Evolutionary conservation across 2,797 vertebrate genomes (phyloP).

Genomic region (Smutsia temminckii): DNA sequence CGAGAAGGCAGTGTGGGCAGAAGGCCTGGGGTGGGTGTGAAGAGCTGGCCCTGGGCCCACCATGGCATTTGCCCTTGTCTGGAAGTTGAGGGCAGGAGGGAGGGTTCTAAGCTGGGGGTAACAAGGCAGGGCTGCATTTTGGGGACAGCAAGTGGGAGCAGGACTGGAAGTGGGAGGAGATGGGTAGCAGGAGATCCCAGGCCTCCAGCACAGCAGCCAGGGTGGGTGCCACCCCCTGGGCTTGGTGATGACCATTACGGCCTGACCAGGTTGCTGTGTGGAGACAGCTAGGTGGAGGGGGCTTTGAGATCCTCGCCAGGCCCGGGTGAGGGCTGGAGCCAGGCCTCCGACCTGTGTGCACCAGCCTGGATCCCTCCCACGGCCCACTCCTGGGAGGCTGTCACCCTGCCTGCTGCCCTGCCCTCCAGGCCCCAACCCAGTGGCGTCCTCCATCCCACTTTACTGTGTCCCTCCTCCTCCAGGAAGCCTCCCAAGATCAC

Average conservation of each 20-base stretch:
- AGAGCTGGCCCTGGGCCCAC: neutral
- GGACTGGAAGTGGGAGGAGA: neutral
- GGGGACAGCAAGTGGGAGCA: neutral
- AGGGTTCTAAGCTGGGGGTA: neutral
- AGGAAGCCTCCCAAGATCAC: neutral
- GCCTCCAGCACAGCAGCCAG: accelerated
- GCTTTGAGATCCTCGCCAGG: too few species aligned
- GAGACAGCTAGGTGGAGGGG: neutral
- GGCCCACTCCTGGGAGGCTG: neutral
- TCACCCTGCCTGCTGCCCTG: neutral
- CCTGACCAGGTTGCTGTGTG: neutral
- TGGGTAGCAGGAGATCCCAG: too few species aligned
- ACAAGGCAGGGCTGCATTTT: neutral
- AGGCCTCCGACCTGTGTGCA: neutral
- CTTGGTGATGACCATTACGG: neutral
- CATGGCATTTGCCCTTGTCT: too few species aligned
- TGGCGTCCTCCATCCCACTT: too few species aligned
- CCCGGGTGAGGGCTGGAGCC: neutral
- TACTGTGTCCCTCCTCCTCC: neutral
- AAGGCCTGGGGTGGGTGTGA: neutral
- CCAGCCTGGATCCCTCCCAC: neutral
- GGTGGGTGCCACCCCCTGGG: neutral
- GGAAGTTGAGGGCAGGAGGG: accelerated
- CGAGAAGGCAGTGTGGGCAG: neutral
- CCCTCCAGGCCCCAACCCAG: too few species aligned